These are phyloP conservation scores for Sebastolobus altivelis DNA, from an alignment of 2,797 vertebrate genomes.

Conservation along the genomic window DNA sequence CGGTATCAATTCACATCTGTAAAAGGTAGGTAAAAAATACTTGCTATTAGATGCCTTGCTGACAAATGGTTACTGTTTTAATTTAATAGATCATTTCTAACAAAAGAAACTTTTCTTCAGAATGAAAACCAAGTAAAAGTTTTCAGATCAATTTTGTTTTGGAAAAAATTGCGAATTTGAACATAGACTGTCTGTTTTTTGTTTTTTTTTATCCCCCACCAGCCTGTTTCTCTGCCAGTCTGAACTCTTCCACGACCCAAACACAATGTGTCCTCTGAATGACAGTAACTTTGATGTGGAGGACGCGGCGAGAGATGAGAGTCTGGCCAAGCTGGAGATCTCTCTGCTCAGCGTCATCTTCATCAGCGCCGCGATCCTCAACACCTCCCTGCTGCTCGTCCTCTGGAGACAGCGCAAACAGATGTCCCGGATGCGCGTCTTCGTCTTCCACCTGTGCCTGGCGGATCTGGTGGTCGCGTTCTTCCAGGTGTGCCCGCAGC, in stretches of 20 bases:
- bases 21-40: constrained; percentile 20
- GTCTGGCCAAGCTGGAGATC: constrained; percentile 78
- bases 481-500: constrained; percentile 85
- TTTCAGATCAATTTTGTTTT: background rate
- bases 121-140: background rate
- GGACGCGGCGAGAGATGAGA: constrained; percentile 70
- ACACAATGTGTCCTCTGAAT: constrained; percentile 66
- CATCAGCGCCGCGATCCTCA: constrained; percentile 75
- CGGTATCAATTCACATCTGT: background rate
- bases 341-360: constrained; percentile 77
- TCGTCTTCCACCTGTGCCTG: constrained; percentile 83
- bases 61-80: background rate
- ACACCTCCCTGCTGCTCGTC: constrained; percentile 69
- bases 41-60: background rate
- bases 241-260: background rate
- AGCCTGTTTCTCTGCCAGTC: background rate
- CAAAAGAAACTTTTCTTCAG: background rate
- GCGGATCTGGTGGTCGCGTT: constrained; percentile 83
- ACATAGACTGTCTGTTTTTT: background rate
- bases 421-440: constrained; percentile 81
- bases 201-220: background rate
- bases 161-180: background rate
- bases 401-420: constrained; percentile 81
- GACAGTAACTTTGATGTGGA: constrained; percentile 43
- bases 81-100: background rate